These are phyloP conservation scores for Epinephelus moara DNA, from an alignment of 2,113 vertebrate species.

Conservation along the genomic window DNA sequence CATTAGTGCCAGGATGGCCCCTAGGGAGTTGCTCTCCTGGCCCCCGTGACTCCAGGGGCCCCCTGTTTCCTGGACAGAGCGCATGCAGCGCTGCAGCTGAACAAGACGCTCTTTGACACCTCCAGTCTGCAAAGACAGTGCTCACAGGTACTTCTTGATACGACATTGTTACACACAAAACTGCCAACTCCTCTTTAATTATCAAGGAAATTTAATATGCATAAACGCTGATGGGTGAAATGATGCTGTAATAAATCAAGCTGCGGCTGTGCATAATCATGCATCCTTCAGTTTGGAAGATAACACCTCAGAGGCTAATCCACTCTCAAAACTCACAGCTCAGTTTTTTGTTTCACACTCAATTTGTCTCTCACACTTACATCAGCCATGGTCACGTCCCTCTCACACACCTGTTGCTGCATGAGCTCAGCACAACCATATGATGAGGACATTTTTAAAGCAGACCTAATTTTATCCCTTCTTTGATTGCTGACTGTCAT, in stretches of 20 bases:
- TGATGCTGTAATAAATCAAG: background rate
- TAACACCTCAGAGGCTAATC: conserved; percentile 1
- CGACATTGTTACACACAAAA: background rate
- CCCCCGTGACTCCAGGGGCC: conserved; percentile 59
- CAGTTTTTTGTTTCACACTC: conserved; percentile 22
- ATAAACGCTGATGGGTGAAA: background rate
- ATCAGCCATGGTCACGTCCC: conserved; percentile 62
- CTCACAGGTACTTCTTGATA: conserved; percentile 11
- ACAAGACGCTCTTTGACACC: conserved; percentile 79
- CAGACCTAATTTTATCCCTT: conserved; percentile 73
- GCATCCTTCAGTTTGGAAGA: background rate
- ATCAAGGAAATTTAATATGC: background rate
- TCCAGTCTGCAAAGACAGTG: conserved; percentile 65
- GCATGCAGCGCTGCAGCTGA: conserved; percentile 85
- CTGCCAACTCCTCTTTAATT: background rate
- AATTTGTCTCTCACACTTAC: conserved; percentile 67
- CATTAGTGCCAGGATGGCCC: conserved; percentile 85
- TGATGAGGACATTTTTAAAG: conserved; percentile 77
- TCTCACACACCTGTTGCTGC: conserved; percentile 72
- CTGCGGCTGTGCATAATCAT: background rate
- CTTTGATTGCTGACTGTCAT: conserved; percentile 71
- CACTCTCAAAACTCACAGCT: conserved; percentile 3
- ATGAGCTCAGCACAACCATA: conserved; percentile 75
- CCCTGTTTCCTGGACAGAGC: conserved; percentile 79
- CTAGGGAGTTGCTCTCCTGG: conserved; percentile 75